Evolutionary conservation across 2,797 vertebrate genomes (phyloP).

Genomic region (Acanthopagrus latus): DNA sequence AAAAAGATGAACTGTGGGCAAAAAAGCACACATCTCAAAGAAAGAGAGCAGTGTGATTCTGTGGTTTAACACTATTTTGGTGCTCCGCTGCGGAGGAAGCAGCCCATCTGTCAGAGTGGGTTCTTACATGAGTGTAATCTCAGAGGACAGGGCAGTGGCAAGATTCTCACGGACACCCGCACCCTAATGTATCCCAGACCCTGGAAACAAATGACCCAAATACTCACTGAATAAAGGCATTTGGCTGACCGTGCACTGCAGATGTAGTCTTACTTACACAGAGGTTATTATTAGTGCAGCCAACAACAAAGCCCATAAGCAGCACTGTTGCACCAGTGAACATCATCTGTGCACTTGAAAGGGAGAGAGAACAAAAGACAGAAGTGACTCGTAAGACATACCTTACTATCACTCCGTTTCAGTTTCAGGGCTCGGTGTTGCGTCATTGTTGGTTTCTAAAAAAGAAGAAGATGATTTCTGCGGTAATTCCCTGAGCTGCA

Average conservation of each 20-base stretch:
- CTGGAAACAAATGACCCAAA: constrained; percentile 81
- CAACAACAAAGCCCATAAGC: constrained; percentile 51
- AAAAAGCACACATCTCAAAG: neutral
- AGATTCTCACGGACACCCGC: constrained; percentile 78
- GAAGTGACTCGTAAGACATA: constrained; percentile 37
- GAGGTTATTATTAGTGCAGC: constrained; percentile 58
- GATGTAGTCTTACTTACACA: constrained; percentile 59
- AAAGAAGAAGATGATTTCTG: too few relatives aligned
- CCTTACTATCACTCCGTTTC: constrained; percentile 13
- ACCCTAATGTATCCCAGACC: constrained; percentile 77
- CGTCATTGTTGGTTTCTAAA: constrained; percentile 19
- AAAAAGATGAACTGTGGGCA: neutral
- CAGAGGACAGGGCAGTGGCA: constrained; percentile 67
- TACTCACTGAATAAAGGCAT: constrained; percentile 73
- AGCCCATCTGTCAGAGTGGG: constrained; percentile 71
- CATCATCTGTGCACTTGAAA: constrained; percentile 38
- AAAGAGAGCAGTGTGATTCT: constrained; percentile 15
- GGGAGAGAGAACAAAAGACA: constrained; percentile 2
- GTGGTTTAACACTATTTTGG: constrained; percentile 55
- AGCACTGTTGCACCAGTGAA: constrained; percentile 34
- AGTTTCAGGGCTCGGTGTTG: constrained; percentile 26
- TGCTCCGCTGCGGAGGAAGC: constrained; percentile 54
- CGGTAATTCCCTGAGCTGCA: too few relatives aligned
- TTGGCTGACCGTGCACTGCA: constrained; percentile 63
- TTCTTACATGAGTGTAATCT: constrained; percentile 73